Evolutionary conservation across 2,888 invertebrate genomes (phyloP), one percentile per base, ranked within the genome.

Genomic region (Rutpela maculata): DNA sequence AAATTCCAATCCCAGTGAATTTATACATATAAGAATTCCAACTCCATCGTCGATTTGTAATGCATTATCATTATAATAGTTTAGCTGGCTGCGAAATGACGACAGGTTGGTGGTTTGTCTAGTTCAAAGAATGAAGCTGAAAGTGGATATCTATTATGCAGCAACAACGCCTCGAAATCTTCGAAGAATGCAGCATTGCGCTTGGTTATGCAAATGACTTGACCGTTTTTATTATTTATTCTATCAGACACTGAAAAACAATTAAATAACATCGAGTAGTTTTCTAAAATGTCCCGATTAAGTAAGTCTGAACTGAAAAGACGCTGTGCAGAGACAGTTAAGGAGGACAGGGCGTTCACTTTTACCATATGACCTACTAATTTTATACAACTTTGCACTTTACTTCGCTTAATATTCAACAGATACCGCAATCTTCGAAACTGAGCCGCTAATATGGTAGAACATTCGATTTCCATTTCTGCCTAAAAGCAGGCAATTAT

Each of bases 301-400:
- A 50, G 50, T 50, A 50, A 50, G 50, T 50, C 50, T 50, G 50
- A 4, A n/a, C 50, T n/a, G 1, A 12, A 15, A 50, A 50, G 15
- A 7, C 1, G 1, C 2, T 50, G n/a, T n/a, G 6, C 50, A 15
- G 50, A 50, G 50, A 50, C 50, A 50, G n/a, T 66, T 57, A 74
- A 59, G 73, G 59, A 65, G 19, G 38, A 31, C 26, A 56, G 65
- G 63, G 56, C 66, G 65, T 74, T 74, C 73, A 65, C 73, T 74
- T 74, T 74, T 74, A 66, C 65, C 19, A 57, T 57, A 66, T 66
- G 73, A 74, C 73, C 73, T 66, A 74, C 66, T 74, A 57, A 38
- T 65, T 65, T 18, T 56, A 66, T 17, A 18, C 35, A 11, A 11
- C 62, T 10, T 57, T 57, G 26, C 12, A 31, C 15, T 62, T 62